Evolutionary conservation across 2,113 vertebrate genomes (phyloP).

Genomic region (Gracilinanus agilis): DNA sequence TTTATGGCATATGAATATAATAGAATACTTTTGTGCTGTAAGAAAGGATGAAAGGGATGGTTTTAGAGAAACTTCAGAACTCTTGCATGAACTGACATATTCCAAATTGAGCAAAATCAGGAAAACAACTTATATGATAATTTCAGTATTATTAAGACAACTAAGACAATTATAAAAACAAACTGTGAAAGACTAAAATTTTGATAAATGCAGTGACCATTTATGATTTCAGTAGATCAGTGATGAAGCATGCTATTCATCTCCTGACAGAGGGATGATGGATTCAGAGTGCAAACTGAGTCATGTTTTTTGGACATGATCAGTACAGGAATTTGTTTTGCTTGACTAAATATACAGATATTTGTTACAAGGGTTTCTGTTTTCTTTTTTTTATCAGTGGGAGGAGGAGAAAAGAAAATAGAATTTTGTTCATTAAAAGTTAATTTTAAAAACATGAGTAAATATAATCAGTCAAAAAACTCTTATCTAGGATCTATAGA

Average conservation of each 20-base stretch:
- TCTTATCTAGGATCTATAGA: background rate
- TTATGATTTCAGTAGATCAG: background rate
- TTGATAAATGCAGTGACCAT: background rate
- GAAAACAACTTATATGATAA: background rate
- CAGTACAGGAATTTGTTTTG: background rate
- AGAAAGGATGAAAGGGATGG: background rate
- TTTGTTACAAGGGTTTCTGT: background rate
- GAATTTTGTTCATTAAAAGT: background rate
- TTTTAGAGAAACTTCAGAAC: background rate
- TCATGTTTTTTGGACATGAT: background rate
- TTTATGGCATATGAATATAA: background rate
- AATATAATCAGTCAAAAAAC: background rate
- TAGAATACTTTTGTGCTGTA: background rate
- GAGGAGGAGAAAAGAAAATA: background rate
- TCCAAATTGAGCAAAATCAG: background rate
- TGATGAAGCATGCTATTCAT: background rate
- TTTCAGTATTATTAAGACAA: background rate
- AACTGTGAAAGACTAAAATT: background rate
- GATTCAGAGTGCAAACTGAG: background rate
- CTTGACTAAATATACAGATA: background rate
- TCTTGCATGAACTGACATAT: background rate
- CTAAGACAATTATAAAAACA: too few species aligned
- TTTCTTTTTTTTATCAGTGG: background rate
- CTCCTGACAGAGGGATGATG: background rate
- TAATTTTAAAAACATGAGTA: background rate